Evolutionary conservation across 2,888 invertebrate genomes (phyloP), one percentile per base, ranked within the genome.

Genomic region (Orthosia cruda): DNA sequence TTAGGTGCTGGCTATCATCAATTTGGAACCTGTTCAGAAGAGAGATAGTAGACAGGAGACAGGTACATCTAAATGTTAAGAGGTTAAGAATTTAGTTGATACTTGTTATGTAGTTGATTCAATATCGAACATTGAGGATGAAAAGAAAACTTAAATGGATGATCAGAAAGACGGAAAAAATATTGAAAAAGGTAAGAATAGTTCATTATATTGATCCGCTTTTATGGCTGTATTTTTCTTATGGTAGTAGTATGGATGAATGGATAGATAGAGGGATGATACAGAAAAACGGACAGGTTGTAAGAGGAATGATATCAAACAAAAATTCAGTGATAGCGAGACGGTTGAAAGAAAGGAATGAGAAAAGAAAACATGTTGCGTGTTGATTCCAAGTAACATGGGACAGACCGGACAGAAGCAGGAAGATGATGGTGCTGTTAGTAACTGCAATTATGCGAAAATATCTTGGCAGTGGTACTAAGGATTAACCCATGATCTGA

Each of bases 1-100:
- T 80, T 83, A 74, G 76, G 66, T 82, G 72, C 69, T 61, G 47
- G 63, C 67, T 59, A 81, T 81, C 89, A 87, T 87, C 80, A 85
- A 87, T 88, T 78, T 78, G 54, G 23, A 66, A 80, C 66, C 69
- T 74, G 75, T 71, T 71, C 71, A 68, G 52, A 66, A 32, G 49
- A 23, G 7, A 74, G 64, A 68, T 70, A 63, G 16, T 23, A 11
- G n/a, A 47, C 15, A 40, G 47, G 13, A 32, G 71, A 67, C 87
- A 69, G 66, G 71, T 84, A 61, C 55, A 59, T 50, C 18, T 0
- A 58, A 61, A 70, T 80, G 70, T 84, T 72, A 75, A n/a, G 58
- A 69, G 68, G 73, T 75, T 66, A 69, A 49, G 45, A 57, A 82
- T 66, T 9, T 55, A 32, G 73, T 49, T 23, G 23, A 55, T 20